A percentile compares a stretch with the other conserved stretches of the same genome.
Evolutionary conservation across 2,797 vertebrate species (phyloP).

Genomic region (Lepilemur ruficaudatus): DNA sequence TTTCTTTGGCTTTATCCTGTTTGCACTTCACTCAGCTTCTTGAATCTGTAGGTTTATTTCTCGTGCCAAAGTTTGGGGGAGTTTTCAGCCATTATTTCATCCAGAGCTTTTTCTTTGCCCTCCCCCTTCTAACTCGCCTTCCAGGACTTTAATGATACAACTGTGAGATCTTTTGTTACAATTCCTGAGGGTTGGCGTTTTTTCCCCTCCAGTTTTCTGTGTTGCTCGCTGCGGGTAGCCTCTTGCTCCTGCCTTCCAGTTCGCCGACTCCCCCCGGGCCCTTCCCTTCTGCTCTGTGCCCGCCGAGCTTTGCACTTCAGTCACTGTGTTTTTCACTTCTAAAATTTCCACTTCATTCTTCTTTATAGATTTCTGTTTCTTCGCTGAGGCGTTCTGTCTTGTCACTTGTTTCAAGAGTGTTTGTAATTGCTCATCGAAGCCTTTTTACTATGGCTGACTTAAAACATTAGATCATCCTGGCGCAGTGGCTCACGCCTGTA

Average conservation of each 20-base stretch:
- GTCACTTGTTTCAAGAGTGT: not conserved
- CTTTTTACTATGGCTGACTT: not conserved
- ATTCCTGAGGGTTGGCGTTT: too few relatives aligned
- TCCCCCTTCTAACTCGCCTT: not conserved
- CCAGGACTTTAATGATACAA: not conserved
- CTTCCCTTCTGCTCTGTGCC: not conserved
- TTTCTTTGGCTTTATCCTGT: not conserved
- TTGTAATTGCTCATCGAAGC: not conserved
- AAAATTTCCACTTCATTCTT: not conserved
- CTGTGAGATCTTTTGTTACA: not conserved
- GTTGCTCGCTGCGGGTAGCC: not conserved
- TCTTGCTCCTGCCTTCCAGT: not conserved
- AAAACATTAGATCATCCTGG: not conserved
- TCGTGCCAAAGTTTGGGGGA: not conserved
- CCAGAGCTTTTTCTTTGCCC: not conserved
- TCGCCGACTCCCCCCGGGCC: not conserved
- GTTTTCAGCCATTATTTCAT: not conserved
- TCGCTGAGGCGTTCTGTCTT: not conserved
- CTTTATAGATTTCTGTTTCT: not conserved
- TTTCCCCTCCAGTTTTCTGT: not conserved
- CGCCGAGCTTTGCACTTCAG: not conserved
- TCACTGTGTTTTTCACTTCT: not conserved
- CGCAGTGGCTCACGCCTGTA: not conserved
- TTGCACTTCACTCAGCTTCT: not conserved
- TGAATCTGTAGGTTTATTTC: not conserved